Evolutionary conservation across 2,888 invertebrate species (phyloP), one percentile per base, ranked within the genome.

Genomic region (Perizoma affinitatum): DNA sequence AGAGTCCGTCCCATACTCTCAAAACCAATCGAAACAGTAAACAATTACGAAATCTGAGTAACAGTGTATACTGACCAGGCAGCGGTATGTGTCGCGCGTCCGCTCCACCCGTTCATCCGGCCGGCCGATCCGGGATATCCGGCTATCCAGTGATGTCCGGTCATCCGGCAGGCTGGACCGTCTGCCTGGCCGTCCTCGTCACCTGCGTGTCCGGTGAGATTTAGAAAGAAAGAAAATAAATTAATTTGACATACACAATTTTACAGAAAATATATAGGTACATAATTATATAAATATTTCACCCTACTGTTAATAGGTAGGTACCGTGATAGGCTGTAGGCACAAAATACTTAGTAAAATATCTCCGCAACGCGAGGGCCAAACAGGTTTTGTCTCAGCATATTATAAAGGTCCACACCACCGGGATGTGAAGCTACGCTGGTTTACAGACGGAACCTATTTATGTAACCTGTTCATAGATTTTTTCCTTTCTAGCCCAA

Each of bases 201-300:
- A 62, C 72, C 58, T 65, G 63, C 56, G 63, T 71, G 46, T 76
- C 80, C 71, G 84, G 87, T 87, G 61, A 86, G 83, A 36, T 36
- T 42, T 7, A 2, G 22, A 22, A 22, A 22, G 22, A 22, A 22
- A 22, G 22, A 22, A 22, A 22, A n/a, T n/a, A 22, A 22, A 22
- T 1, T 22, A 2, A 22, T 22, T 22, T 22, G 22, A 22, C 22
- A 22, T 22, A 22, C 22, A 22, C 22, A 22, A 22, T 22, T 22
- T 22, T 22, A 22, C 22, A 22, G 22, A 22, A 22, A 22, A 22
- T n/a, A n/a, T n/a, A n/a, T n/a, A n/a, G n/a, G n/a, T n/a, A n/a
- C n/a, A n/a, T n/a, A n/a, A n/a, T n/a, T n/a, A n/a, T n/a, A n/a
- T n/a, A n/a, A n/a, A n/a, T n/a, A n/a, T n/a, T n/a, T n/a, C n/a